phyloP scores from a whole-genome alignment of 2,888 invertebrate genomes.

The Coenonympha glycerion region DNA sequence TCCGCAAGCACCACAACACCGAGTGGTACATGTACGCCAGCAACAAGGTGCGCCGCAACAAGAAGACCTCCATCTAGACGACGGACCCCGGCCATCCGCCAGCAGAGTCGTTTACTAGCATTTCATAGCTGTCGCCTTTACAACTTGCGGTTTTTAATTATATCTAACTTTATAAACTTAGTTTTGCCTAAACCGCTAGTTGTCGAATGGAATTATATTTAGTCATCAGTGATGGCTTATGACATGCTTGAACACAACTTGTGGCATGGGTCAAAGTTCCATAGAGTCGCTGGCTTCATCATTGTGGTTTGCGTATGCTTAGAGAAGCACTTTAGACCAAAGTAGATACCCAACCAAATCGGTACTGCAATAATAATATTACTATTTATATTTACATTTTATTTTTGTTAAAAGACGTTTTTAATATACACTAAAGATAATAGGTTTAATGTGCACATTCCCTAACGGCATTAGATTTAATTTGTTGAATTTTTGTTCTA shows the following conservation, averaged over 20 bases:
- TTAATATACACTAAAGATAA: constrained; percentile 62
- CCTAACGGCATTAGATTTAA: constrained; percentile 65
- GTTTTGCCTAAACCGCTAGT: too few species aligned
- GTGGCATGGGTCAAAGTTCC: too few species aligned
- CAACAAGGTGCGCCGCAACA: constrained; percentile 67
- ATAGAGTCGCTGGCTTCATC: too few species aligned
- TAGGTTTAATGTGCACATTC: constrained; percentile 71
- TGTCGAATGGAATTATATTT: too few species aligned
- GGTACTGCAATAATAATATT: constrained; percentile 73
- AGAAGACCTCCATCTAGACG: constrained; percentile 52
- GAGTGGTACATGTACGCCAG: constrained; percentile 73
- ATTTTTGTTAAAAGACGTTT: constrained; percentile 62
- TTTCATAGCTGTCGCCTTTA: too few species aligned
- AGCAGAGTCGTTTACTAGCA: too few species aligned
- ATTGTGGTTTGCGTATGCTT: too few species aligned
- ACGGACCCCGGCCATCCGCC: too few species aligned
- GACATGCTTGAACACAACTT: too few species aligned
- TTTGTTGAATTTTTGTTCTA: constrained; percentile 72
- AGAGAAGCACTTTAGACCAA: constrained; percentile 53
- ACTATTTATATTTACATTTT: constrained; percentile 60
- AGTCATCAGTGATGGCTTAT: too few species aligned
- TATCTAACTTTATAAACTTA: too few species aligned
- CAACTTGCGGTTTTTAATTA: too few species aligned
- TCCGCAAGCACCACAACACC: constrained; percentile 83
- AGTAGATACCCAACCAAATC: constrained; percentile 73